Evolutionary conservation across 2,113 vertebrate genomes (phyloP), one percentile per base, ranked within the genome.

Genomic region (Cricetomys ansorgei): DNA sequence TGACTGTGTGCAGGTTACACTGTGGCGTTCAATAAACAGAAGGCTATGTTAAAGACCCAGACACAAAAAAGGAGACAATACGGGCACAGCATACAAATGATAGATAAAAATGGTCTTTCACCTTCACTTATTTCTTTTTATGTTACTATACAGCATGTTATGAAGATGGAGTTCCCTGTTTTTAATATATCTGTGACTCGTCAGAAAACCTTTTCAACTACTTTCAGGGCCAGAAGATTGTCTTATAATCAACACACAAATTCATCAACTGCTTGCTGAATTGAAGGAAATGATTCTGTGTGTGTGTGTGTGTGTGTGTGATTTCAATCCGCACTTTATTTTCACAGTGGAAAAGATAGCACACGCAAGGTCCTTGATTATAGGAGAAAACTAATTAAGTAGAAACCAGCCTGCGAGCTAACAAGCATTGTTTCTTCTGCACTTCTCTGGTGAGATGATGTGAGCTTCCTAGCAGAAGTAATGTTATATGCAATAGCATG

Each of bases 141-240:
- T 97, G 59, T 31, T 29, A 23, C 50, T 70, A 5, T 76, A 48
- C 27, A 76, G 55, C 3, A 3, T 37, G 77, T 85, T 93, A 93
- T 80, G 65, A 94, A 93, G 84, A 96, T 19, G 17, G 34, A 83
- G 48, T 86, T 79, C 25, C 76, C 67, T 80, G 50, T 89, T 95
- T n/a, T 93, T 92, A 73, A 88, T 93, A 85, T 73, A 40, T 77
- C 84, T 96, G 64, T 97, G 96, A 97, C 84, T 96, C 95, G 94
- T 94, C 94, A 95, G 93, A 95, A 93, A 95, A 80, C 86, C 59
- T 89, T 94, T 92, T 83, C 77, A 77, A 16, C 31, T 84, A n/a
- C 11, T 5, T 80, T 89, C 40, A 19, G 45, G 53, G 62, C 75
- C 72, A 70, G 64, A 62, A 6, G n/a, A 25, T 55, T 31, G 88